Evolutionary conservation across 2,888 invertebrate genomes (phyloP).

Genomic region (Hydropsyche betteni): DNA sequence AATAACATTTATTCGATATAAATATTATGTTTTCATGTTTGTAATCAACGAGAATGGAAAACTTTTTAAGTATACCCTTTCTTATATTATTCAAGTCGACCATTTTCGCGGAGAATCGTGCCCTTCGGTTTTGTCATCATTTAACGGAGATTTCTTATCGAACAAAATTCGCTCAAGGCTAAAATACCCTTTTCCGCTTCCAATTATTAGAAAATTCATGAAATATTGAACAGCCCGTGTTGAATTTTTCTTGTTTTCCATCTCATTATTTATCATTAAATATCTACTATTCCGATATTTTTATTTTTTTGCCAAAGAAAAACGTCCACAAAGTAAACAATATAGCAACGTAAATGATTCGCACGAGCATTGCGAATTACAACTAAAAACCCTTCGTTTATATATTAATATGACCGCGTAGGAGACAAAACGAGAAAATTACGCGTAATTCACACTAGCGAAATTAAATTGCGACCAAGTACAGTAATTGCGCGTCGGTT

Average conservation of each 20-base stretch:
- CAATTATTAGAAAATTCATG: conserved; percentile 34
- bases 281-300: too few species aligned
- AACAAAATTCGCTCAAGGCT: conserved; percentile 20
- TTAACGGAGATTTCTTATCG: conserved; percentile 24
- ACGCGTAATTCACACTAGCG: too few species aligned
- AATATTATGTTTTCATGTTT: too few species aligned
- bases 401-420: too few species aligned
- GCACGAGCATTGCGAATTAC: background rate
- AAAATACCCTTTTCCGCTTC: conserved; percentile 22
- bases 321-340: too few species aligned
- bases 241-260: background rate
- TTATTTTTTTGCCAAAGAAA: too few species aligned
- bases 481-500: too few species aligned
- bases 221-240: conserved; percentile 7
- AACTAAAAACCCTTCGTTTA: background rate
- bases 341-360: background rate
- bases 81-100: background rate
- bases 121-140: conserved; percentile 2
- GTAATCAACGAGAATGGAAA: too few species aligned
- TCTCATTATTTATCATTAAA: too few species aligned
- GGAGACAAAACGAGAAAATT: too few species aligned
- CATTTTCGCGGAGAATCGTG: background rate
- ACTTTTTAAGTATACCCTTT: background rate
- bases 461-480: too few species aligned
- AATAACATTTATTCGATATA: too few species aligned